A percentile compares a stretch with the other conserved stretches of the same genome.
Conservation (phyloP, 2,797 vertebrate species). For the Channallabes apus region DNA sequence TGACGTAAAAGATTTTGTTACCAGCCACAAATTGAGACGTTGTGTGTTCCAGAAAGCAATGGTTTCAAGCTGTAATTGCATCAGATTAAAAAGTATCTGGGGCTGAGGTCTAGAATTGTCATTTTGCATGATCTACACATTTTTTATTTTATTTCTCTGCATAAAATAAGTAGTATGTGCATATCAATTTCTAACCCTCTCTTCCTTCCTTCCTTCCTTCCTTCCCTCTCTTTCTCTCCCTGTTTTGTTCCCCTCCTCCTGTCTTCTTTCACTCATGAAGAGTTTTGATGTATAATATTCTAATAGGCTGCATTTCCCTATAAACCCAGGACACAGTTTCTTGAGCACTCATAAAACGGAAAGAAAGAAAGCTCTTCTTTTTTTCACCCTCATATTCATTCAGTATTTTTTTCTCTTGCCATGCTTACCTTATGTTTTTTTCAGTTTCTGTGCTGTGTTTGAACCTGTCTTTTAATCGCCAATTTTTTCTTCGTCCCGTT, state of each 20-base stretch:
- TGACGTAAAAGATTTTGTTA: not conserved
- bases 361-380: not conserved
- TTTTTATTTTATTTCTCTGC: not conserved
- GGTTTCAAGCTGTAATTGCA: not conserved
- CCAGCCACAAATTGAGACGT: not conserved
- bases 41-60: not conserved
- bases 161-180: not conserved
- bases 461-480: not conserved
- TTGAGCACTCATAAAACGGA: constrained; percentile 2
- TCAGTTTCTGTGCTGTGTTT: not conserved
- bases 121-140: not conserved
- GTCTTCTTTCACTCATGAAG: constrained; percentile 4
- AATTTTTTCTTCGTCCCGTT: not conserved
- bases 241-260: not conserved
- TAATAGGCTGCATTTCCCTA: constrained; percentile 4
- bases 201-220: not conserved
- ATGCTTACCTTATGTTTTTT: not conserved
- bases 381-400: not conserved
- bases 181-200: not conserved
- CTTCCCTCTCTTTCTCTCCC: not conserved
- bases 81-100: not conserved
- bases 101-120: too few species aligned
- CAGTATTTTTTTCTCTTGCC: not conserved
- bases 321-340: constrained; percentile 1
- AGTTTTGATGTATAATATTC: constrained; percentile 10